Base-by-base conservation (phyloP, 2,888 invertebrate species). In the Papilio gigon region DNA sequence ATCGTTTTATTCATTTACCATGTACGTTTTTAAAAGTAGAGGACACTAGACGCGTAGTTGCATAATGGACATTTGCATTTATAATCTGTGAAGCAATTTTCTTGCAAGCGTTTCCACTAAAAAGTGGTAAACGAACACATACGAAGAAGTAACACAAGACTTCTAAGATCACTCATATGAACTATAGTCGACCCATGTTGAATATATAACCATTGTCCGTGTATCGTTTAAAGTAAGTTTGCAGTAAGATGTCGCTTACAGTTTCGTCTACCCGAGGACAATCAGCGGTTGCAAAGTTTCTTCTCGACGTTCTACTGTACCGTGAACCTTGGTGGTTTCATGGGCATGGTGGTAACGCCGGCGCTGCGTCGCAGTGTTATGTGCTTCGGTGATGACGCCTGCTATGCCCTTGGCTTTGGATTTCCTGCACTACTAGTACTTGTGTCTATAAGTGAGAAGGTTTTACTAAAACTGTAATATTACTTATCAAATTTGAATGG, bases 241-340 rank as follows among this genome's bases (percentile, higher is more conserved):
- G 12, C 4, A 12, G 22, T 47, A 47, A 20, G 20, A 47, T 47
- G 20, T 56, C 17, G 27, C 27, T 61, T 64, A 4, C 76, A 91
- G 92, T 96, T 96, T 78, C 90, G 91, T 12, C 84, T 95, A n/a
- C 95, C 95, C 0, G 93, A 93, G 67, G 95, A 96, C 84, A 94
- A 94, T 73, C 91, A 93, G 70, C 92, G 94, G 63, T 88, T 96
- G 20, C 93, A 94, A 76, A 92, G 93, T 58, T 97, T 96, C 84
- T 97, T 97, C 86, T 96, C 96, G 0, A 92, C 95, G 1, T 97
- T 97, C 87, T 97, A 97, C 83, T 96, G 97, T 83, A 93, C 95
- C 30, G 97, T 97, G 76, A 97, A 97, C 83, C 81, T 94, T 8
- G 94, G 94, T 1, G 94, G 94, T 1, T 93, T 94, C 71, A 90